Base-by-base conservation (phyloP, 1,140 invertebrate genomes). In the Telenomus remus region DNA sequence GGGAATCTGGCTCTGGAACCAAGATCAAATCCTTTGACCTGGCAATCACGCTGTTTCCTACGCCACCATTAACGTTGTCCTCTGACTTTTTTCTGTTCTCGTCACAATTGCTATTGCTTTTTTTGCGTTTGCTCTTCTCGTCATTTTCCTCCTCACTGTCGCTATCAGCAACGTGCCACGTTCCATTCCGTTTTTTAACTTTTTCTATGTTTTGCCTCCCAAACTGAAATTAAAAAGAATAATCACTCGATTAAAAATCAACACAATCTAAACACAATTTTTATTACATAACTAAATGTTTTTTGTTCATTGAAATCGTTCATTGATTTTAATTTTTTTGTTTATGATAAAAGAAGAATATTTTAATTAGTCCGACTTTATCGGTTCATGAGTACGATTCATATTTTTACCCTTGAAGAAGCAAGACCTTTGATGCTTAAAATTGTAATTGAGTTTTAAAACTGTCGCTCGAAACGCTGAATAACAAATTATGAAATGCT, bases 131-230 rank as follows among this genome's bases (percentile, higher is more conserved):
- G 0, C 55, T 50, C 78, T 74, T n/a, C 83, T 84, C 13, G n/a
- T 44, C 12, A 49, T 84, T 89, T 50, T 83, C 89, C 15, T 87
- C 88, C 56, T 90, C 89, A 63, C 86, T 88, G 48, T 91, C 89
- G 39, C 89, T 89, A 13, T 89, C 88, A 65, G 90, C 89, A 46
- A 79, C 55, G 6, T 80, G 78, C 76, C 85, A 84, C 5, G 81
- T 89, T 16, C 89, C 83, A 71, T 90, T 90, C 42, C 87, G 83
- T 71, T 89, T 91, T 83, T 89, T 92, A 10, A 92, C 92, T 43
- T 91, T 92, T 86, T 95, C 94, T 63, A 95, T 95, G 82, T 94
- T 94, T 85, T 93, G 91, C 60, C 94, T 88, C 15, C 94, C 94
- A 89, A 93, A 95, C 93, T 94, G 87, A 35, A 90, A 90, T 10